Evolutionary conservation across 1,140 invertebrate genomes (phyloP).

Genomic region (Proales similis): DNA sequence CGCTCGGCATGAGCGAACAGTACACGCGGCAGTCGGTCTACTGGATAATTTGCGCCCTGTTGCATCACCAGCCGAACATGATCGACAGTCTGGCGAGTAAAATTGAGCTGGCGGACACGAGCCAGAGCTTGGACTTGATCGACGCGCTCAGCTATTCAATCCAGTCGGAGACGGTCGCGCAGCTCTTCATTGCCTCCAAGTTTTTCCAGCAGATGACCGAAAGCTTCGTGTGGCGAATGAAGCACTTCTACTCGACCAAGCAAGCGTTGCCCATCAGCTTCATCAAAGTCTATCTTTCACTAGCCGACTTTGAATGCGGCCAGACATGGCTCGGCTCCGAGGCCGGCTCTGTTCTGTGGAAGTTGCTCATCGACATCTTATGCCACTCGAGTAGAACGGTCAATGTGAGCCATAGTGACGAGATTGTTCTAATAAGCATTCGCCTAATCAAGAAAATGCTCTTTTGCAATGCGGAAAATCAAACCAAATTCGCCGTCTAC

Average conservation of each 20-base stretch:
- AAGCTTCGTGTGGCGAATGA: not conserved
- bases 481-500: not conserved
- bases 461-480: slow-evolving; percentile 56
- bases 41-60: slow-evolving; percentile 11
- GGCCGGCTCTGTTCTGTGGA: not conserved
- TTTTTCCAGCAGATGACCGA: not conserved
- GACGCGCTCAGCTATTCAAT: slow-evolving; percentile 13
- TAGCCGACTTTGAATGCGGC: slow-evolving; percentile 22
- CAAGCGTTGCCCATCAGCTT: not conserved
- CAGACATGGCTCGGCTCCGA: slow-evolving; percentile 11
- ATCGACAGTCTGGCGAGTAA: not conserved
- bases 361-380: not conserved
- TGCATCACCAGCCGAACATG: not conserved
- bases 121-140: not conserved
- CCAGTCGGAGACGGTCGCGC: not conserved
- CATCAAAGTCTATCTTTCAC: slow-evolving; percentile 10
- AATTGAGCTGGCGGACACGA: not conserved
- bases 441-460: slow-evolving; percentile 9
- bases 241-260: not conserved
- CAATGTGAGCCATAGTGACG: not conserved
- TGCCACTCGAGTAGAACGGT: not conserved
- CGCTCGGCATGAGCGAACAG: not conserved
- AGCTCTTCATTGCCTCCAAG: not conserved
- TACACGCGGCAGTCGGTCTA: slow-evolving; percentile 13
- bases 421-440: not conserved